phyloP scores from a whole-genome alignment of 2,797 vertebrate genomes.

The Danio aesculapii region DNA sequence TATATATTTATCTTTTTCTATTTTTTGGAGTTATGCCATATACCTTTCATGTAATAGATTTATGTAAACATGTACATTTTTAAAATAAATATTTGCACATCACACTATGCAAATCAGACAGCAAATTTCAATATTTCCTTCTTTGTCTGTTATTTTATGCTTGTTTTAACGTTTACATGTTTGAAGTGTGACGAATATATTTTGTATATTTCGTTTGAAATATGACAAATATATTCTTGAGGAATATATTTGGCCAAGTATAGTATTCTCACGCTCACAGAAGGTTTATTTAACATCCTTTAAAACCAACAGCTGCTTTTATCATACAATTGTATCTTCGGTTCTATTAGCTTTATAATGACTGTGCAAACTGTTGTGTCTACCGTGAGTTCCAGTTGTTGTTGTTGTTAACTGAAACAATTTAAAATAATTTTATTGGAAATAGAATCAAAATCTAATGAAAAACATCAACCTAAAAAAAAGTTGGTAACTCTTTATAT shows the following conservation, averaged over 20 bases:
- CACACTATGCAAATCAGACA: not conserved
- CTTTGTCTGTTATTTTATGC: not conserved
- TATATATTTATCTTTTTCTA: too few species aligned
- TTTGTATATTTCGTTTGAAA: too few species aligned
- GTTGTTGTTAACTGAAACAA: not conserved
- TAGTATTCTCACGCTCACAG: constrained; percentile 14
- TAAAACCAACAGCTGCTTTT: constrained; percentile 1
- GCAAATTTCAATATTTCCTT: not conserved
- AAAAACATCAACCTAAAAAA: too few species aligned
- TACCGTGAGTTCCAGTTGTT: not conserved
- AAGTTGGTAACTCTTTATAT: too few species aligned
- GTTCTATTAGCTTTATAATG: constrained; percentile 5
- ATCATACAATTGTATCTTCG: not conserved
- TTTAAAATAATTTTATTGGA: not conserved
- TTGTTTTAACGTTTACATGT: not conserved
- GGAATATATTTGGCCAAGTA: constrained; percentile 11
- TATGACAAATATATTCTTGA: too few species aligned
- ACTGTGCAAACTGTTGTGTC: not conserved
- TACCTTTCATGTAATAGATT: too few species aligned
- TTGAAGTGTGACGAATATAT: not conserved
- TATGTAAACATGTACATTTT: too few species aligned
- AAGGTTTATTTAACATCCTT: not conserved
- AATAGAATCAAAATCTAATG: too few species aligned
- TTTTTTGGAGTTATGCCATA: too few species aligned
- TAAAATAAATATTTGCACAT: too few species aligned